Evolutionary conservation across 2,888 invertebrate species (phyloP).

Genomic region (Melieria crassipennis): DNA sequence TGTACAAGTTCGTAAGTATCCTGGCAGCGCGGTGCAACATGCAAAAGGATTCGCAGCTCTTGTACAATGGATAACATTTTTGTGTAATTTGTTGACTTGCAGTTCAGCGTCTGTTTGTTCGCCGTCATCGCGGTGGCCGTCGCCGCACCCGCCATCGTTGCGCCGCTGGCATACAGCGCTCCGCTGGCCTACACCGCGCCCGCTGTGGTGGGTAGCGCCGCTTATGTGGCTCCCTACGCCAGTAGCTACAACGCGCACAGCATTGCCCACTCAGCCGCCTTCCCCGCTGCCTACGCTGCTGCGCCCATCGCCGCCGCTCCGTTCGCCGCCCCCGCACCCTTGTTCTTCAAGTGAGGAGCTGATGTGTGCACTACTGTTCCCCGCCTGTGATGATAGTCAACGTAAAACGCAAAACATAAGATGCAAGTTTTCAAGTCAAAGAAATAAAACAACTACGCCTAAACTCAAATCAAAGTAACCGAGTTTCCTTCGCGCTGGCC

Average conservation of each 20-base stretch:
- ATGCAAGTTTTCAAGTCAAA: too few species aligned
- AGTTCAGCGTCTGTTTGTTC: conserved; percentile 56
- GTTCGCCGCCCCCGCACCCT: conserved; percentile 7
- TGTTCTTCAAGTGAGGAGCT: conserved; percentile 2
- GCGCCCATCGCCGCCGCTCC: conserved; percentile 28
- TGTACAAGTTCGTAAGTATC: conserved; percentile 58
- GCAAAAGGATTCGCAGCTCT: too few species aligned
- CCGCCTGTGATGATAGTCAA: neutral
- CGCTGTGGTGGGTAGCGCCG: conserved; percentile 57
- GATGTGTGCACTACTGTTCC: neutral
- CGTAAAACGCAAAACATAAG: neutral
- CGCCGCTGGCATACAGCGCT: conserved; percentile 34
- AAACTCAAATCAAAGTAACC: too few species aligned
- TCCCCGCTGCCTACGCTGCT: conserved; percentile 53
- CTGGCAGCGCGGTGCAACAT: neutral
- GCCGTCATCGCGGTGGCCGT: conserved; percentile 54
- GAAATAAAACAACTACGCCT: too few species aligned
- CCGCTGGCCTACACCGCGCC: conserved; percentile 37
- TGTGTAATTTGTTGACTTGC: neutral
- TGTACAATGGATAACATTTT: too few species aligned
- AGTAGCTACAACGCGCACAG: conserved; percentile 55
- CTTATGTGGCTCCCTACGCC: conserved; percentile 58
- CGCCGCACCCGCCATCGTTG: conserved; percentile 46
- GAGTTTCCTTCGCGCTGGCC: too few species aligned
- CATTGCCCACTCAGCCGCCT: conserved; percentile 58